Evolutionary conservation across 2,113 vertebrate species (phyloP), one percentile per base, ranked within the genome.

Genomic region (Dryoscopus gambensis): DNA sequence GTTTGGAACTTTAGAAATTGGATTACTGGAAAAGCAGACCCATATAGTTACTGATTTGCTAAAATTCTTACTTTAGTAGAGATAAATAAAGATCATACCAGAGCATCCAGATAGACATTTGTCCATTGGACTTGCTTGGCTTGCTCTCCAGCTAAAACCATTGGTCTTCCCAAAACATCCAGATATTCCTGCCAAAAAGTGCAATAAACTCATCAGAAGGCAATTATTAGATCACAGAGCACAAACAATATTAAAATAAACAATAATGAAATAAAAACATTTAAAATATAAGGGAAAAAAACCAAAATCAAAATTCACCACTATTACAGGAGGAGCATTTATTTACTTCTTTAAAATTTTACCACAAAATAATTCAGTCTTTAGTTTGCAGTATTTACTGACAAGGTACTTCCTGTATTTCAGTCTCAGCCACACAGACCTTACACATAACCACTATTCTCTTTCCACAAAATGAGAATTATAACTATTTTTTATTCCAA

Each of bases 101-200:
- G 97, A 62, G 99, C 99, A 95, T 99, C 99, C 70, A 99, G 98
- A 93, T 99, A 99, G 11, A 99, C 99, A 15, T 99, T 99, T 31
- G 99, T 99, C 99, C 99, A 99, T 31, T 99, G 99, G 57, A 99
- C 99, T 97, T 99, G 99, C 93, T 99, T 99, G 62, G 99, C 99
- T 94, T 98, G 98, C 63, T 99, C 98, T 97, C 99, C 99, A 77
- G 99, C 99, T 96, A 99, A 98, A 95, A 99, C 99, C 99, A 99
- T 99, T 18, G 99, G 99, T 97, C 99, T 98, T 87, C 99, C 99
- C 92, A 99, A 98, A 47, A 99, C 99, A 97, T 99, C 99, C 94
- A 99, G 97, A 84, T 99, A 99, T 93, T 99, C 99, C 99, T 99
- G 93, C 46, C 84, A 79, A 77, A 86, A 96, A 62, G 57, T 63